These are phyloP conservation scores for Thymelicus acteon DNA, from an alignment of 2,888 invertebrate genomes.

Conservation along the genomic window DNA sequence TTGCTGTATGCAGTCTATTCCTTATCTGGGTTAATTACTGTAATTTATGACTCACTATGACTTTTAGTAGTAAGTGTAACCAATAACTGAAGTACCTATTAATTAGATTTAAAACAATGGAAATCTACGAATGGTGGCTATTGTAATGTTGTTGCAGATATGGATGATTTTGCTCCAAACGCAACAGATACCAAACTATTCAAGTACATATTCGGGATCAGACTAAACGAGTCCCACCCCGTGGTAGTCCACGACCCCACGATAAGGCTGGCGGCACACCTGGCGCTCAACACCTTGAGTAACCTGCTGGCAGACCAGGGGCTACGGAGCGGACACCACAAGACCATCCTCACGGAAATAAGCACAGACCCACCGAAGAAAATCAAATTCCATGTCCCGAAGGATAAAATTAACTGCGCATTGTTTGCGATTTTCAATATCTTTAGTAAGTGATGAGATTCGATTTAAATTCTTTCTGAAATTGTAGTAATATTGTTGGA, in stretches of 20 bases:
- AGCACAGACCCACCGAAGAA: constrained; percentile 12
- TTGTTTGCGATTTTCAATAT: constrained; percentile 43
- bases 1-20: no score
- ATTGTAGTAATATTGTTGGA: no score
- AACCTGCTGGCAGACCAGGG: constrained; percentile 2
- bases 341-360: constrained; percentile 14
- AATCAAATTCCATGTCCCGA: constrained; percentile 32
- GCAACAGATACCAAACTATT: background rate
- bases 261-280: constrained; percentile 18
- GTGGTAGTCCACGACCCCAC: constrained; percentile 13
- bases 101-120: no score
- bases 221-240: constrained; percentile 13
- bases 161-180: background rate
- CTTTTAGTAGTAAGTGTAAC: no score
- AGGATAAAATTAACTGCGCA: constrained; percentile 40
- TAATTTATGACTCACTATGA: no score
- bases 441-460: constrained; percentile 41
- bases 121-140: no score
- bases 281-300: constrained; percentile 25
- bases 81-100: no score
- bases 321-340: background rate
- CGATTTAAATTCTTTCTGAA: no score
- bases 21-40: no score
- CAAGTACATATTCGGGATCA: constrained; percentile 20
- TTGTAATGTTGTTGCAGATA: background rate